Evolutionary conservation across 2,797 vertebrate species (phyloP).

Genomic region (Urocyon cinereoargenteus): DNA sequence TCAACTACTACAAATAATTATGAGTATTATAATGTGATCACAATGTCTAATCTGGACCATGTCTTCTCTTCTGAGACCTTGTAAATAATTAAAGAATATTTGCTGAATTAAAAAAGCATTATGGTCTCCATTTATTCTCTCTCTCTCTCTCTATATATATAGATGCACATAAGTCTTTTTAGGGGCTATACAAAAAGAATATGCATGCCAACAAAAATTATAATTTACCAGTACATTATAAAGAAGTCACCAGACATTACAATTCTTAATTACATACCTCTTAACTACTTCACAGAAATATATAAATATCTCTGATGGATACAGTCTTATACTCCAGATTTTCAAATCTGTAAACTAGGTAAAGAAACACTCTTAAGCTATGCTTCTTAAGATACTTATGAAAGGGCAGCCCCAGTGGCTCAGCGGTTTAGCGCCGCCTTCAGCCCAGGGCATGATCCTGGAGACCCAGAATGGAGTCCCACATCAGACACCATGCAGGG

Average conservation of each 20-base stretch:
- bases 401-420: neutral
- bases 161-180: neutral
- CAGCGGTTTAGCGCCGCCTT: too few species aligned
- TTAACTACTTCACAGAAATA: neutral
- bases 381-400: neutral
- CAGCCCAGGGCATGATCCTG: too few species aligned
- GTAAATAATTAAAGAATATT: conserved; percentile 20
- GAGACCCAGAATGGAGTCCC: too few species aligned
- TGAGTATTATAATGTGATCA: neutral
- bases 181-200: neutral
- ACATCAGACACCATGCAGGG: too few species aligned
- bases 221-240: neutral
- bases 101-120: conserved; percentile 27
- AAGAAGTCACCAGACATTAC: neutral
- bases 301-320: neutral
- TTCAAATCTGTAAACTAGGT: neutral
- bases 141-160: neutral
- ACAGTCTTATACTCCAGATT: neutral
- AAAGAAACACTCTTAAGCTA: neutral
- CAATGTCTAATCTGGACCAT: neutral
- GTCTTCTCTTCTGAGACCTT: neutral
- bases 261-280: neutral
- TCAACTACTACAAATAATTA: conserved; percentile 54
- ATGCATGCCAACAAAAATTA: neutral
- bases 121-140: neutral